phyloP scores from a whole-genome alignment of 2,888 invertebrate genomes.

The Drosophila barbarae region DNA sequence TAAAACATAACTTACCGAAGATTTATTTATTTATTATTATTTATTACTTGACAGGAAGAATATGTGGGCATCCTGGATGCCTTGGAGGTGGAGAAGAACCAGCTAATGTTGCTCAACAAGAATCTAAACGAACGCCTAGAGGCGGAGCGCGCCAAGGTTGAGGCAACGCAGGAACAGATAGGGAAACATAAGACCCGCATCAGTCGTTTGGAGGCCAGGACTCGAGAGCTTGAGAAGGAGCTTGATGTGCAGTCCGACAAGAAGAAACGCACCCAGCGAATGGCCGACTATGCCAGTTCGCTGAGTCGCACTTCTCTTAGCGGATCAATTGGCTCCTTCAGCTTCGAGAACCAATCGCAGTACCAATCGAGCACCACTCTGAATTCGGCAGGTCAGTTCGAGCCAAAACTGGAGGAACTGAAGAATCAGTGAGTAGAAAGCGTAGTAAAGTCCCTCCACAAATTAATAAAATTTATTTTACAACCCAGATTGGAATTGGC shows the following conservation, averaged over 20 bases:
- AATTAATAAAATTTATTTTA: neutral
- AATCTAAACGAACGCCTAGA: constrained; percentile 66
- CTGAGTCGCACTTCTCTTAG: constrained; percentile 61
- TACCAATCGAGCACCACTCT: constrained; percentile 41
- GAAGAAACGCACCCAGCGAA: constrained; percentile 76
- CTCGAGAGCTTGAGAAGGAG: constrained; percentile 76
- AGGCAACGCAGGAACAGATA: constrained; percentile 62
- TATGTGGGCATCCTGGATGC: constrained; percentile 76
- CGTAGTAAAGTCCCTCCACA: too few relatives aligned
- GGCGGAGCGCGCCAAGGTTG: constrained; percentile 65
- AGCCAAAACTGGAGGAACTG: constrained; percentile 62
- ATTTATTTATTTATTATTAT: too few relatives aligned
- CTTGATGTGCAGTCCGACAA: constrained; percentile 71
- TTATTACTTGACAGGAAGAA: constrained; percentile 66
- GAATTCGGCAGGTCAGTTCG: constrained; percentile 18
- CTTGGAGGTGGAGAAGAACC: constrained; percentile 76
- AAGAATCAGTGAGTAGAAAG: constrained; percentile 68
- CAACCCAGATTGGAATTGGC: constrained; percentile 74
- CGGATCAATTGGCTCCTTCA: constrained; percentile 66
- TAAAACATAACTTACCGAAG: too few relatives aligned
- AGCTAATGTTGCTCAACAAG: constrained; percentile 66
- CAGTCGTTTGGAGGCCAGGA: constrained; percentile 73
- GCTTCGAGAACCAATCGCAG: constrained; percentile 75
- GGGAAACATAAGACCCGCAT: constrained; percentile 75
- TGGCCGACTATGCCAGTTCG: constrained; percentile 74